Evolutionary conservation across 1,140 invertebrate species (phyloP).

Genomic region (Phortica variegata): DNA sequence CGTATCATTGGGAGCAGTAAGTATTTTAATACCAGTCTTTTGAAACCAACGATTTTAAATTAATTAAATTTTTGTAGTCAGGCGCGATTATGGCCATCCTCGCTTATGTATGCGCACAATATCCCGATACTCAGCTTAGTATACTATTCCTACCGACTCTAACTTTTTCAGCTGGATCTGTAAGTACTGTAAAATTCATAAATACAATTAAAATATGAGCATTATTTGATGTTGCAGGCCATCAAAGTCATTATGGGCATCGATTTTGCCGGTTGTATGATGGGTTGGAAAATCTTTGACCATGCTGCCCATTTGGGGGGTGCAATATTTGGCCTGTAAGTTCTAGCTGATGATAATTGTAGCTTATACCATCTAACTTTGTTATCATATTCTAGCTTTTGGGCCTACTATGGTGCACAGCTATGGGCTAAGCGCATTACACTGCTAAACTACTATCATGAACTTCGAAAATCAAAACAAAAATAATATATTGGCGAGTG

Average conservation of each 20-base stretch:
- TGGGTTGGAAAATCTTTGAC: conserved; percentile 92
- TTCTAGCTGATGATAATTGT: not conserved
- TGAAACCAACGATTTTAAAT: not conserved
- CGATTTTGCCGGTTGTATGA: conserved; percentile 77
- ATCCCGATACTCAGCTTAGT: conserved; percentile 81
- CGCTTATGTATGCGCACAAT: conserved; percentile 81
- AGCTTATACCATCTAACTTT: not conserved
- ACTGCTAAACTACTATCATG: conserved; percentile 47
- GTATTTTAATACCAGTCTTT: conserved; percentile 47
- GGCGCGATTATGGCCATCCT: conserved; percentile 91
- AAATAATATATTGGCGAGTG: conserved; percentile 19
- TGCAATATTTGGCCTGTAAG: conserved; percentile 84
- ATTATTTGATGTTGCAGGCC: too few relatives aligned
- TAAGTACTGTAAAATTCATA: too few relatives aligned
- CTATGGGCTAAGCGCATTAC: conserved; percentile 47
- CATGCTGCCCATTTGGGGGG: conserved; percentile 98
- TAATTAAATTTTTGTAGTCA: conserved; percentile 68
- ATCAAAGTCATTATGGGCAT: conserved; percentile 82
- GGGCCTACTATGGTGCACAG: conserved; percentile 44
- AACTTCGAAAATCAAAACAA: conserved; percentile 47
- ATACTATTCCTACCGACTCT: conserved; percentile 89
- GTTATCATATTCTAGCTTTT: conserved; percentile 29
- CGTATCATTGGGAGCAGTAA: conserved; percentile 88
- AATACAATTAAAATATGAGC: not conserved
- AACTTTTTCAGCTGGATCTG: conserved; percentile 80